These are phyloP conservation scores for Tipula helvola DNA, from an alignment of 2,888 invertebrate species.

Conservation along the genomic window DNA sequence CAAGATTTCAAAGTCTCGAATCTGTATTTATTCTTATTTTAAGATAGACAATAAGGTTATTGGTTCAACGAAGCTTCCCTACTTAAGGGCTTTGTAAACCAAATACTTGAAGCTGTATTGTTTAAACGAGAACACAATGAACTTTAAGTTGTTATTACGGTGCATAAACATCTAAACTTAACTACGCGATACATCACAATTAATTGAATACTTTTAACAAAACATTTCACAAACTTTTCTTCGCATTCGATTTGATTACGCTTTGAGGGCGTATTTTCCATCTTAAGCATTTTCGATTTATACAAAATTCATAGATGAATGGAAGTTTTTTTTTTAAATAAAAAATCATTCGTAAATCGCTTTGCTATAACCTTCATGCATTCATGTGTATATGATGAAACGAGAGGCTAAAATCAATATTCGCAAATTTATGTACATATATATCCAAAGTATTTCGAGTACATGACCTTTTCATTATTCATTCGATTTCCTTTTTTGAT, in stretches of 20 bases:
- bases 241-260: too few relatives aligned
- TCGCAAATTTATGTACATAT: background rate
- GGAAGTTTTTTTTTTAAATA: background rate
- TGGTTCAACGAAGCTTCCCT: background rate
- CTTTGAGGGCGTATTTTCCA: background rate
- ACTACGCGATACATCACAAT: too few relatives aligned
- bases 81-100: too few relatives aligned
- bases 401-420: background rate
- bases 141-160: too few relatives aligned
- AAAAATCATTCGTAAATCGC: background rate
- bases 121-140: too few relatives aligned
- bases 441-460: background rate
- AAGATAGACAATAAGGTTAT: background rate
- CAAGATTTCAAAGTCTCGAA: background rate
- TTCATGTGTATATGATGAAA: background rate
- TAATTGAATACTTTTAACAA: too few relatives aligned
- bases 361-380: background rate
- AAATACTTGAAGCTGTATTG: too few relatives aligned
- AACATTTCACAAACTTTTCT: too few relatives aligned
- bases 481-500: background rate
- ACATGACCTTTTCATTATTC: background rate
- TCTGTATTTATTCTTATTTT: background rate
- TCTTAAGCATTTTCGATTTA: background rate
- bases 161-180: too few relatives aligned
- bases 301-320: background rate